These are phyloP conservation scores for Cryptoblepharus egeriae DNA, from an alignment of 2,797 vertebrate species.

Conservation along the genomic window DNA sequence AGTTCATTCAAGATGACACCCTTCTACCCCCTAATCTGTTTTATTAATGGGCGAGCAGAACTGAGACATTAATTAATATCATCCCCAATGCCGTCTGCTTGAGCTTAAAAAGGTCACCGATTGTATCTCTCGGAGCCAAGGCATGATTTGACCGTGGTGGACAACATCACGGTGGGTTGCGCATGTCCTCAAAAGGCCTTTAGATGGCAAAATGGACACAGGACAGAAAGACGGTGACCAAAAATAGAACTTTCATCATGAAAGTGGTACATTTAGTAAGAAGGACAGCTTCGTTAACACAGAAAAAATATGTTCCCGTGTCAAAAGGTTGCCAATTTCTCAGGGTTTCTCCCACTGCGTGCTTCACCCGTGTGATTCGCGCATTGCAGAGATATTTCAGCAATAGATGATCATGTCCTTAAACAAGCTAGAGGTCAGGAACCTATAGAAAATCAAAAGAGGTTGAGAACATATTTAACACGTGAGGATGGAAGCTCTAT, in stretches of 20 bases:
- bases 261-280: not conserved
- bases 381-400: not conserved
- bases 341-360: not conserved
- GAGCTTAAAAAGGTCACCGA: not conserved
- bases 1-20: not conserved
- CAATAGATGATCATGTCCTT: not conserved
- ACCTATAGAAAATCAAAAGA: not conserved
- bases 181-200: not conserved
- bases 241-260: not conserved
- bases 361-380: not conserved
- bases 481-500: not conserved
- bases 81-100: not conserved
- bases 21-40: not conserved
- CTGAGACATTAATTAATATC: not conserved
- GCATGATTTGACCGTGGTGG: not conserved
- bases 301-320: not conserved
- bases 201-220: not conserved
- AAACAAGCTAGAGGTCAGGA: not conserved
- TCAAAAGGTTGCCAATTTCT: not conserved
- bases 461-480: not conserved
- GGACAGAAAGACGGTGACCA: not conserved
- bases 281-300: not conserved
- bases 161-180: not conserved
- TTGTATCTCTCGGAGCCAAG: not conserved
- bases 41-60: not conserved